These are phyloP conservation scores for Sarcophaga peregrina DNA, from an alignment of 1,140 invertebrate species.

Conservation along the genomic window DNA sequence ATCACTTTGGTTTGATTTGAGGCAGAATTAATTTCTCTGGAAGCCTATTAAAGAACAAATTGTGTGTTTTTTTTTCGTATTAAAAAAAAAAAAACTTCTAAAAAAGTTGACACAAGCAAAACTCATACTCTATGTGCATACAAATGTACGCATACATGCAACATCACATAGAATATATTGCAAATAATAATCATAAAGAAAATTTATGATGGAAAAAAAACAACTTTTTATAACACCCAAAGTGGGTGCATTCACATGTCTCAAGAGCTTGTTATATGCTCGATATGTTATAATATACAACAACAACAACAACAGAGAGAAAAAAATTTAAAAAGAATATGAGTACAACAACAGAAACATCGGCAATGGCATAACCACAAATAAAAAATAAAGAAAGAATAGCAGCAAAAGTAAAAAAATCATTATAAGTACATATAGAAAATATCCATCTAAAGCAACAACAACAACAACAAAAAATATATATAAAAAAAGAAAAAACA, in stretches of 20 bases:
- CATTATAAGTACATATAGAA: no score
- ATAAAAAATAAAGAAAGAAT: not conserved
- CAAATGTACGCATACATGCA: no score
- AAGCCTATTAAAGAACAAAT: slow-evolving; percentile 11
- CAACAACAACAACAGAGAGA: slow-evolving; percentile 44
- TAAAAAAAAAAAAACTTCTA: not conserved
- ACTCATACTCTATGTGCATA: not conserved
- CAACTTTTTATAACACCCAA: slow-evolving; percentile 48
- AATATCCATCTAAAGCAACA: no score
- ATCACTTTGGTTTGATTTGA: no score
- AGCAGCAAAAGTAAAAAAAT: not conserved
- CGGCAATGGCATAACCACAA: not conserved
- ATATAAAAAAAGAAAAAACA: no score
- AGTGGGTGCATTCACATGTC: slow-evolving; percentile 67
- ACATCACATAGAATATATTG: not conserved
- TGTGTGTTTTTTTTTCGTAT: not conserved
- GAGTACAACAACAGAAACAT: slow-evolving; percentile 55
- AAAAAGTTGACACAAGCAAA: not conserved
- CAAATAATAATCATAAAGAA: not conserved
- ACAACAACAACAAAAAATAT: no score
- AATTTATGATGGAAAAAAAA: not conserved
- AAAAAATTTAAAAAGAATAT: slow-evolving; percentile 36
- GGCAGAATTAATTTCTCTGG: not conserved
- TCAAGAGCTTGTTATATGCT: slow-evolving; percentile 67
- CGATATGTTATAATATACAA: slow-evolving; percentile 56